Evolutionary conservation across 2,113 vertebrate species (phyloP), one percentile per base, ranked within the genome.

Genomic region (Diphyllodes magnificus): DNA sequence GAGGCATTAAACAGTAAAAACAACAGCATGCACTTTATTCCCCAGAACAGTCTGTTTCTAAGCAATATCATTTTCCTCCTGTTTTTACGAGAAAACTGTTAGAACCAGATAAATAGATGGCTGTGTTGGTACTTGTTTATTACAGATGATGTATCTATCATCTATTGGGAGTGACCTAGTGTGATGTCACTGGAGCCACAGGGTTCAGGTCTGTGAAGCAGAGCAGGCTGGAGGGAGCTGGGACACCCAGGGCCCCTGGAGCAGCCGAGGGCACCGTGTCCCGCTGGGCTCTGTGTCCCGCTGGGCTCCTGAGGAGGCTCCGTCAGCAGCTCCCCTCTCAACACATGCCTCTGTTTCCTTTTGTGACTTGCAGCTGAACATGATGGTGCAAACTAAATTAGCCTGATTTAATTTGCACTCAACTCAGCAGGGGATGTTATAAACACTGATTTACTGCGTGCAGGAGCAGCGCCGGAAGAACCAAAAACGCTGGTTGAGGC

Each of bases 361-460:
- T 86, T 80, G 82, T 80, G 92, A 50, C 63, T 95, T 2, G 6
- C 82, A 94, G 82, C 71, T 77, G 90, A 97, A 73, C 66, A 86
- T 2, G 42, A 53, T 65, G 54, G 81, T 85, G 53, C 66, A 71
- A 92, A 86, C 79, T 86, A 95, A 94, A 92, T 95, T 86, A 93
- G 88, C 85, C 64, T 90, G 82, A 92, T 96, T 95, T 96, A 86
- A 95, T 95, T 93, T 93, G 85, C 82, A 75, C 88, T 93, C 85
- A 81, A 0, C 86, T 86, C 92, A 49, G 81, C 15, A 27, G 92
- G 91, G 57, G 44, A 53, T 84, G 83, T 91, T 95, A 76, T 91
- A 95, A 94, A 92, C 91, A 63, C 82, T 93, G 93, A 92, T 95
- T 88, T 96, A 92, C 79, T 77, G 56, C 12, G 47, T 83, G 47